Evolutionary conservation across 2,888 invertebrate genomes (phyloP), one percentile per base, ranked within the genome.

Genomic region (Coelinius sp.): DNA sequence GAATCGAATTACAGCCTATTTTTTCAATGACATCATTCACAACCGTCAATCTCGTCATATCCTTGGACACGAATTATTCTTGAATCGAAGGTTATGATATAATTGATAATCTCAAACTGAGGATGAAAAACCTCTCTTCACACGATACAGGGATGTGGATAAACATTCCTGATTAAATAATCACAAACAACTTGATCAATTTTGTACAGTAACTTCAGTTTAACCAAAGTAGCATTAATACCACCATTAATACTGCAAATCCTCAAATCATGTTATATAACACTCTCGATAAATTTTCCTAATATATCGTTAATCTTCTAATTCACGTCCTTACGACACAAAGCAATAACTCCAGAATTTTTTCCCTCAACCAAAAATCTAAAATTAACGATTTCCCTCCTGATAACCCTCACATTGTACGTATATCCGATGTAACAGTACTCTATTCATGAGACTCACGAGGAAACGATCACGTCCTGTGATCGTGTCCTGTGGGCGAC

Each of bases 401-500:
- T 17, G 12, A n/a, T 44, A 44, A 44, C 12, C 25, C 56, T 14
- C 6, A 7, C 56, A 14, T 56, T n/a, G 25, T 27, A 27, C 27
- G n/a, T 25, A 59, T 31, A 59, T 7, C 6, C 56, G n/a, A 49
- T 8, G 20, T 59, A 59, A 59, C 59, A 59, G 59, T 59, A 59
- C 31, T 31, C 27, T 31, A 56, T 56, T 59, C 59, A 59, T 59
- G 59, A 59, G 59, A 59, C 31, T 59, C 59, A 59, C 20, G 59
- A 14, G 59, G 59, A 14, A 59, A 35, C 59, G 35, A 59, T 59
- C 59, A 59, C 59, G 59, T 59, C n/a, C 20, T 31, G 35, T 17
- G 59, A 25, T 59, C 59, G 59, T 59, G 59, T 59, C 59, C 59
- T 59, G 35, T 59, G 59, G 59, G 20, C 56, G 14, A 56, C 27